These are phyloP conservation scores for Polydesmus complanatus DNA, from an alignment of 2,888 invertebrate genomes.

Conservation along the genomic window DNA sequence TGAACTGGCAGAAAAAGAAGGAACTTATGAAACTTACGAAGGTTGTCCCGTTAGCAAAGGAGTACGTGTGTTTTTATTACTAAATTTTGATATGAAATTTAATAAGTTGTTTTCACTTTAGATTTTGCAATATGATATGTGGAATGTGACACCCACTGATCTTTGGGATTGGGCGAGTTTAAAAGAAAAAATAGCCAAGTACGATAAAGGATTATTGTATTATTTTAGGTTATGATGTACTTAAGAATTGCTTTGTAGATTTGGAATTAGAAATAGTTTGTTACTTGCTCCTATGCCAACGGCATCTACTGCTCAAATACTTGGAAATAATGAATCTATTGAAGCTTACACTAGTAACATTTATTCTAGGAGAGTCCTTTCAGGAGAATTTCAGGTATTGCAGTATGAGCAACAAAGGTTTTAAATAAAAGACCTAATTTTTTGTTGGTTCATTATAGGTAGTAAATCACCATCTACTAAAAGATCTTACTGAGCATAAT, in stretches of 20 bases:
- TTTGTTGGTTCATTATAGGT: constrained; percentile 41
- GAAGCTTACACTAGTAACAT: constrained; percentile 98
- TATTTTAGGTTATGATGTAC: not conserved
- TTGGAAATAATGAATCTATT: constrained; percentile 96
- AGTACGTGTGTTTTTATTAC: constrained; percentile 32
- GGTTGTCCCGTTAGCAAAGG: constrained; percentile 91
- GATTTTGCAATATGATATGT: constrained; percentile 96
- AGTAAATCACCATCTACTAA: constrained; percentile 88
- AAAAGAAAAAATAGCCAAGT: constrained; percentile 65
- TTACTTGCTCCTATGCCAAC: constrained; percentile 97
- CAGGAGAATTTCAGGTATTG: constrained; percentile 67
- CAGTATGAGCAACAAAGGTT: not conserved
- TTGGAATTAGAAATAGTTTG: constrained; percentile 85
- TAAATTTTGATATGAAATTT: no score
- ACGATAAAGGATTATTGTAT: constrained; percentile 19
- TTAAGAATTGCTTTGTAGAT: constrained; percentile 27
- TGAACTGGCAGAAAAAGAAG: constrained; percentile 70
- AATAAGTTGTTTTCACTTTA: constrained; percentile 24
- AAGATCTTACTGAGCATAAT: constrained; percentile 77
- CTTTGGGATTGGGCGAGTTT: constrained; percentile 79
- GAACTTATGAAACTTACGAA: constrained; percentile 78
- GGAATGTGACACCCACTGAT: constrained; percentile 72
- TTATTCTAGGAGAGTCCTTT: constrained; percentile 80
- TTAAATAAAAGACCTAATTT: constrained; percentile 9
- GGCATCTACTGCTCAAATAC: constrained; percentile 95